Percentiles rank a stretch among this genome's conserved stretches.
Evolutionary conservation across 2,113 vertebrate species (phyloP).

Genomic region (Fulmarus glacialis): DNA sequence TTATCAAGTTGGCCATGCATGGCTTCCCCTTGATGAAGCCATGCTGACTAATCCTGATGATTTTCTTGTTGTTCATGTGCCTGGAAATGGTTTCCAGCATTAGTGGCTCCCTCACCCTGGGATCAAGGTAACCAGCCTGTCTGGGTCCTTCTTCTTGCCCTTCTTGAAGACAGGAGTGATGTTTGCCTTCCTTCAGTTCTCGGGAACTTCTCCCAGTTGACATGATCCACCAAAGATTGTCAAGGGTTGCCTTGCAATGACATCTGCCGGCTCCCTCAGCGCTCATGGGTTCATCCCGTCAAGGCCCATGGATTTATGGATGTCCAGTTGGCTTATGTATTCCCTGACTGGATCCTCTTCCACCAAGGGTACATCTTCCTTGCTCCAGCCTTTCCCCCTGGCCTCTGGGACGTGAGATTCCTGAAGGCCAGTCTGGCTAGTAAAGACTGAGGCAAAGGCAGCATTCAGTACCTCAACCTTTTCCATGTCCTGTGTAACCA

Average conservation of each 20-base stretch:
- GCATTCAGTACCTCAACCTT: not conserved
- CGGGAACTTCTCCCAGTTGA: not conserved
- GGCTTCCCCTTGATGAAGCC: not conserved
- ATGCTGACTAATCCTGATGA: not conserved
- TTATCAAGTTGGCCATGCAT: not conserved
- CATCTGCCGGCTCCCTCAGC: not conserved
- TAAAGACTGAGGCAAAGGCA: not conserved
- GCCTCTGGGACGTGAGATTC: not conserved
- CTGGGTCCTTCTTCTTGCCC: not conserved
- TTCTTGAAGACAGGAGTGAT: not conserved
- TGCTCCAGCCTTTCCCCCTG: not conserved
- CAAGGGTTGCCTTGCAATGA: not conserved
- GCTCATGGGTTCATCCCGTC: not conserved
- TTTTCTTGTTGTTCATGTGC: not conserved
- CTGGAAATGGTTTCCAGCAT: not conserved
- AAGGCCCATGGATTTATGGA: not conserved
- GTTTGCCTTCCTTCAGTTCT: not conserved
- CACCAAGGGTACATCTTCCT: not conserved
- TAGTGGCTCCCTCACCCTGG: not conserved
- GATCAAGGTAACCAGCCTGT: not conserved
- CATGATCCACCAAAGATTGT: not conserved
- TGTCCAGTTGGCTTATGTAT: not conserved
- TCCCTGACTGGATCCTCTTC: not conserved
- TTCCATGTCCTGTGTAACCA: no score
- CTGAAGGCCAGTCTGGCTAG: not conserved